Percentiles rank a stretch among this genome's conserved stretches.
phyloP scores from a whole-genome alignment of 2,888 invertebrate species.

The Elmis aenea region DNA sequence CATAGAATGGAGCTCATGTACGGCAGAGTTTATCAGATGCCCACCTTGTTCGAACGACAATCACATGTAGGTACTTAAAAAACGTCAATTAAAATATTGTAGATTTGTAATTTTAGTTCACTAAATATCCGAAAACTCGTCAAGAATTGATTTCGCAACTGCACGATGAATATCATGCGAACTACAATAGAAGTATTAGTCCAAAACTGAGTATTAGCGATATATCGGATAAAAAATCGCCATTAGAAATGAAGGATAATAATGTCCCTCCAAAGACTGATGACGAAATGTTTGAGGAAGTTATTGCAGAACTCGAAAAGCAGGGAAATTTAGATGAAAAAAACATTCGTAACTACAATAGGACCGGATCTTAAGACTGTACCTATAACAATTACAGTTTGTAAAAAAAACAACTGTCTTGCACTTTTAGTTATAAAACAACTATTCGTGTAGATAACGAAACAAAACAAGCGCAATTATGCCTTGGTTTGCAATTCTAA shows the following conservation, averaged over 20 bases:
- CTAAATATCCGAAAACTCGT: conserved; percentile 34
- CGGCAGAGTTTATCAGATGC: conserved; percentile 63
- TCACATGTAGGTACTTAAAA: conserved; percentile 50
- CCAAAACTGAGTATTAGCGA: conserved; percentile 30
- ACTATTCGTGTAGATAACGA: too few relatives aligned
- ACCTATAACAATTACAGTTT: too few relatives aligned
- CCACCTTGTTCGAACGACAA: conserved; percentile 65
- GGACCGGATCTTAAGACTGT: too few relatives aligned
- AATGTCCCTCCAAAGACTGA: conserved; percentile 22
- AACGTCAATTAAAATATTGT: not conserved
- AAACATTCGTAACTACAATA: conserved; percentile 20
- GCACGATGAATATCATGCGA: conserved; percentile 31
- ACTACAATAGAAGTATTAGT: too few relatives aligned
- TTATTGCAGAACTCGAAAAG: conserved; percentile 13
- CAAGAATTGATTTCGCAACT: conserved; percentile 35
- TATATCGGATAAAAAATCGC: conserved; percentile 39
- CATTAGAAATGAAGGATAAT: conserved; percentile 48
- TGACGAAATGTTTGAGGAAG: conserved; percentile 32
- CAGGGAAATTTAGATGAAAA: conserved; percentile 7
- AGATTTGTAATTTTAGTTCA: conserved; percentile 8
- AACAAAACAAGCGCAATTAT: too few relatives aligned
- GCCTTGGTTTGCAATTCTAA: too few relatives aligned
- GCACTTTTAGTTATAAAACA: too few relatives aligned
- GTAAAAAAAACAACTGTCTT: too few relatives aligned
- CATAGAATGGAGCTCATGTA: conserved; percentile 70